Evolutionary conservation across 1,140 invertebrate species (phyloP).

Genomic region (Panagrolaimus sp.): DNA sequence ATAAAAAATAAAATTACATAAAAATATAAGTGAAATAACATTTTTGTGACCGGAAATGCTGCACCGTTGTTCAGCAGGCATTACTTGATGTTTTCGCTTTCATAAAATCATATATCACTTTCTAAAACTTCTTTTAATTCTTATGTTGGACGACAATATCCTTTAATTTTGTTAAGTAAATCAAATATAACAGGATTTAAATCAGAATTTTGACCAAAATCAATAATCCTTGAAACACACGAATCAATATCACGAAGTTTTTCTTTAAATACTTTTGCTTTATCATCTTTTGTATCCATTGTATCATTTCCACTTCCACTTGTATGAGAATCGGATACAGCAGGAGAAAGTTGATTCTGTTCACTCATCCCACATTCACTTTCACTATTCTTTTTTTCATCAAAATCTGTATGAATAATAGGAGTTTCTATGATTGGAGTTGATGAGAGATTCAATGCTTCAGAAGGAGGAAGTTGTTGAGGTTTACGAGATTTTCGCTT

Average conservation of each 20-base stretch:
- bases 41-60: no score
- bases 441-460: neutral
- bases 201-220: no score
- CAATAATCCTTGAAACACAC: no score
- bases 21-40: no score
- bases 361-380: slow-evolving; percentile 10
- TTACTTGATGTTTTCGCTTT: no score
- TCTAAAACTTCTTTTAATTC: no score
- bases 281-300: neutral
- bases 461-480: neutral
- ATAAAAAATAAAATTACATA: no score
- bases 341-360: neutral
- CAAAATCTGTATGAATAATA: neutral
- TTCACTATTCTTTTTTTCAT: slow-evolving; percentile 8
- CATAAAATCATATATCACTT: no score
- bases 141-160: no score
- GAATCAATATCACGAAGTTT: neutral
- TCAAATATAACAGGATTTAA: no score
- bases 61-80: no score
- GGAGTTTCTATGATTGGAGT: neutral
- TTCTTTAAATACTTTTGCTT: neutral
- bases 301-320: neutral
- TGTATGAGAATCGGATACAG: slow-evolving; percentile 6
- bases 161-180: no score
- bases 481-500: slow-evolving; percentile 14